Evolutionary conservation across 2,797 vertebrate genomes (phyloP), one percentile per base, ranked within the genome.

Genomic region (Molossus molossus): DNA sequence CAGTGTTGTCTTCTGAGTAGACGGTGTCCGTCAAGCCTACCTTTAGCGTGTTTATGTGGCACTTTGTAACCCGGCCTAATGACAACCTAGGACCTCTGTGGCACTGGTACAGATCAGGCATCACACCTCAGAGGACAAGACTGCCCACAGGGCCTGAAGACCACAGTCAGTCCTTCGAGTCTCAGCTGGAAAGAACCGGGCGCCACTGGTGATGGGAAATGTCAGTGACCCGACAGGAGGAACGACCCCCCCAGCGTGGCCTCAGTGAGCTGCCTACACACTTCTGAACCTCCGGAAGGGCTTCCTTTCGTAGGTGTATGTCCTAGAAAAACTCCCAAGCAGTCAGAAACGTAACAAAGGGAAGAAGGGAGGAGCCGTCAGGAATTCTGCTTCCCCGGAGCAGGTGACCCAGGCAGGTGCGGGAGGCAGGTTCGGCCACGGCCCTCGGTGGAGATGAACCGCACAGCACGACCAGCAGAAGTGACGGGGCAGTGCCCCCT

Each of bases 271-370:
- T 37, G 62, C 20, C 48, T 6, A 10, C 9, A 40, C n/a, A 48
- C 23, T n/a, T 91, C 57, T n/a, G 17, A 29, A 27, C 50, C 50
- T 72, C 57, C 62, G 17, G 79, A 67, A 62, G 45, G 29, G 17
- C n/a, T 87, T 53, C n/a, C 25, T n/a, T 90, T 48, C 57, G 83
- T 48, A n/a, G n/a, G 50, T 79, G 87, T 65, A 70, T 48, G 65
- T 67, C 12, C 69, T 70, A 69, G 85, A 75, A 64, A 87, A 76
- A 23, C 37, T 25, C 18, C 55, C 60, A 45, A 15, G 57, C 27
- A 62, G 67, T 50, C 57, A 65, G 65, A 69, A 45, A 25, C 40
- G 62, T 25, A 57, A 45, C 55, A 14, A 57, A 86, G 57, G 53
- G 60, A 64, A 58, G 57, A 18, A 69, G 6, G 23, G 21, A 76